Conservation (phyloP, 2,888 invertebrate species). For the Drosophila diplacantha region DNA sequence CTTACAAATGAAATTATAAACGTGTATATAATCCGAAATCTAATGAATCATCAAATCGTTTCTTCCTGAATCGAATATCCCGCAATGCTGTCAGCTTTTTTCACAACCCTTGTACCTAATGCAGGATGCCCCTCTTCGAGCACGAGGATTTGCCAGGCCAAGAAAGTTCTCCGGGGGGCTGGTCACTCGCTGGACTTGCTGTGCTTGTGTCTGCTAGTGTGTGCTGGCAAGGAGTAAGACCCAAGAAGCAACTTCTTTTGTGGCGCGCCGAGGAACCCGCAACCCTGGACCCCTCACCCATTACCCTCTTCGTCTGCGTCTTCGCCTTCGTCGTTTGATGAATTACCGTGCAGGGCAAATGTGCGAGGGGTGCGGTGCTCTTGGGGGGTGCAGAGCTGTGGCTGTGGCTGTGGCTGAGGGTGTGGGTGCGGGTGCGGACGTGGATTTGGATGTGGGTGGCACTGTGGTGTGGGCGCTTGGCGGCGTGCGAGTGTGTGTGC, state of each 20-base stretch:
- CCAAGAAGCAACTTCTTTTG: constrained; percentile 73
- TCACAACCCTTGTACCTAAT: constrained; percentile 13
- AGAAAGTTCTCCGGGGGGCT: constrained; percentile 43
- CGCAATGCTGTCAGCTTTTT: constrained; percentile 1
- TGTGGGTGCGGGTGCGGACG: constrained; percentile 14
- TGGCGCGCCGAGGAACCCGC: constrained; percentile 53
- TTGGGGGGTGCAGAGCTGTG: constrained; percentile 39
- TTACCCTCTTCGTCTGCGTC: constrained; percentile 44
- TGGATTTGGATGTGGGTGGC: constrained; percentile 22
- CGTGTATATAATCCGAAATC: background rate
- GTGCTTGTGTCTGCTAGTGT: constrained; percentile 29
- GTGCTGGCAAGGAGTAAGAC: constrained; percentile 43
- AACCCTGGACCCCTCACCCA: constrained; percentile 17
- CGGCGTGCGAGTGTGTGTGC: constrained; percentile 22
- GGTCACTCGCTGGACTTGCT: constrained; percentile 59
- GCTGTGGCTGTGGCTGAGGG: constrained; percentile 12
- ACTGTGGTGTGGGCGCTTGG: constrained; percentile 8
- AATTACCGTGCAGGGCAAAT: constrained; percentile 72
- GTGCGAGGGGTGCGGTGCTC: constrained; percentile 49
- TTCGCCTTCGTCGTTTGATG: constrained; percentile 73
- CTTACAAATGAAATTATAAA: background rate
- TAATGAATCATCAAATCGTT: constrained; percentile 3
- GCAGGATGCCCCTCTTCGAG: constrained; percentile 14
- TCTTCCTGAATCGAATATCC: constrained; percentile 1
- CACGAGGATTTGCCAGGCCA: constrained; percentile 26